These are phyloP conservation scores for Teinopalpus imperialis DNA, from an alignment of 2,888 invertebrate species.

Conservation along the genomic window DNA sequence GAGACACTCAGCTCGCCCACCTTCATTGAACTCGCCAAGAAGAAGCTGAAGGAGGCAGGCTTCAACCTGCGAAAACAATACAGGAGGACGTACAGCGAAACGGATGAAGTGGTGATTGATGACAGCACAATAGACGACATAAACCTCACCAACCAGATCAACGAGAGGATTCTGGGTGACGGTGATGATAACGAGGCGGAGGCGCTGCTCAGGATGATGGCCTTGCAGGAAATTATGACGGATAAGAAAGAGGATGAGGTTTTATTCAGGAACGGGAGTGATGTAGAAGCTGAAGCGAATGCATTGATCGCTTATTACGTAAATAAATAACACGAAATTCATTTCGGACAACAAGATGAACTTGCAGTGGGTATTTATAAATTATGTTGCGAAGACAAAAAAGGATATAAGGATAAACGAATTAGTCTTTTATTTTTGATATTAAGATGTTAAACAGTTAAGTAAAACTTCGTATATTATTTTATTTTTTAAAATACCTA, in stretches of 20 bases:
- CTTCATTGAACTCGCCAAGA: conserved; percentile 64
- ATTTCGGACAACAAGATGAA: too few relatives aligned
- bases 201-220: conserved; percentile 53
- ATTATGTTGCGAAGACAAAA: too few relatives aligned
- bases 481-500: too few relatives aligned
- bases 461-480: too few relatives aligned
- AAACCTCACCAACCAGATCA: conserved; percentile 62
- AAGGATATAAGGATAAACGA: too few relatives aligned
- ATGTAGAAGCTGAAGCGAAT: not conserved
- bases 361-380: too few relatives aligned
- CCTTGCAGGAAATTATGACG: conserved; percentile 57
- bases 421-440: too few relatives aligned
- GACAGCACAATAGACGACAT: conserved; percentile 62
- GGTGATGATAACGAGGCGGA: conserved; percentile 55
- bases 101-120: conserved; percentile 41
- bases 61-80: conserved; percentile 42
- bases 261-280: not conserved
- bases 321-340: too few relatives aligned
- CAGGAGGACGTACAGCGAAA: conserved; percentile 30
- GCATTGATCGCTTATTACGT: conserved; percentile 14
- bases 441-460: too few relatives aligned
- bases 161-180: conserved; percentile 60
- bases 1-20: conserved; percentile 62
- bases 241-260: conserved; percentile 16
- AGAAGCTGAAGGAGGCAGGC: conserved; percentile 57